A percentile compares a stretch with the other conserved stretches of the same genome.
Evolutionary conservation across 2,113 vertebrate species (phyloP).

Genomic region (Psammodynastes pulverulentus): DNA sequence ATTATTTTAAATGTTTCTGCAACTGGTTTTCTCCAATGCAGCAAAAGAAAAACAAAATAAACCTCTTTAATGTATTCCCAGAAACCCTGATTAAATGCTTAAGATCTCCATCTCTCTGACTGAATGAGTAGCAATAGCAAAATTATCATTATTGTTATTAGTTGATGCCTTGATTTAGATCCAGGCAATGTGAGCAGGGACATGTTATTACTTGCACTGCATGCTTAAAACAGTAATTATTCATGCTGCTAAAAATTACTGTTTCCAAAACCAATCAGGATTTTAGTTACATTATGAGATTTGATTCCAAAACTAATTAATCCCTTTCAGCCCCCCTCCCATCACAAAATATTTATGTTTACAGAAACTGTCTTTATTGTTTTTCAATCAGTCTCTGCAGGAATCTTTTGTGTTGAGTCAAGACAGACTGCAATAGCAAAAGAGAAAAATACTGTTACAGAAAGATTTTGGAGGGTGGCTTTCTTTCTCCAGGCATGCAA

Average conservation of each 20-base stretch:
- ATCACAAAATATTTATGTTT: slow-evolving; percentile 37
- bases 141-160: neutral
- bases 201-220: neutral
- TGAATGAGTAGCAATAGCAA: neutral
- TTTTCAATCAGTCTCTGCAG: slow-evolving; percentile 13
- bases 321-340: slow-evolving; percentile 5
- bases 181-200: slow-evolving; percentile 19
- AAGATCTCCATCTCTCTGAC: neutral
- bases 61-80: neutral
- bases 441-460: neutral
- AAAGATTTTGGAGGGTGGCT: neutral
- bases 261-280: slow-evolving; percentile 2
- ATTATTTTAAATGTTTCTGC: neutral
- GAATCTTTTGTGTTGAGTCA: neutral
- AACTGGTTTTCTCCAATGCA: neutral
- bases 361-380: slow-evolving; percentile 15
- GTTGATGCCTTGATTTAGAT: slow-evolving; percentile 24
- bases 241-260: slow-evolving; percentile 21
- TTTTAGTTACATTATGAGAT: slow-evolving; percentile 8
- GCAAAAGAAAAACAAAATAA: neutral
- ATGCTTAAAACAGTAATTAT: slow-evolving; percentile 5
- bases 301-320: slow-evolving; percentile 16
- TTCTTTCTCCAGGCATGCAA: neutral
- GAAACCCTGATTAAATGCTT: neutral
- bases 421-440: neutral